Conservation (phyloP, 2,113 vertebrate genomes). For the Cyprinodon brontotheroides region DNA sequence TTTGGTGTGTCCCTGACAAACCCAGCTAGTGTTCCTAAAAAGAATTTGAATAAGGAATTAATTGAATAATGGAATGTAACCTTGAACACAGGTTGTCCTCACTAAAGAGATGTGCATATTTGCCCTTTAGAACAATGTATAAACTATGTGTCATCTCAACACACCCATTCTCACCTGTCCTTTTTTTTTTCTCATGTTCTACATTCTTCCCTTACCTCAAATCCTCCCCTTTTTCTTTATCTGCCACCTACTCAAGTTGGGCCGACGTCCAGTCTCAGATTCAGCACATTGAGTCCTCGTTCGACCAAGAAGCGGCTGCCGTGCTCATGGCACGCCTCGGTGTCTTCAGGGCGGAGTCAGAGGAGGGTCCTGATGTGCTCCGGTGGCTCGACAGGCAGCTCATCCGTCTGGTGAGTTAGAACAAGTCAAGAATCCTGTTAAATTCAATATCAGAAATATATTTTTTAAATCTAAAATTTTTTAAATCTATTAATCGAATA, state of each 20-base stretch:
- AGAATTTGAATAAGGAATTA: not conserved
- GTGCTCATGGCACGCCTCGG: slow-evolving; percentile 96
- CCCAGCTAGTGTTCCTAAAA: not conserved
- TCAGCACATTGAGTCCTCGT: slow-evolving; percentile 93
- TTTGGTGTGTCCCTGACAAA: not conserved
- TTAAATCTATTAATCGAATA: too few species aligned
- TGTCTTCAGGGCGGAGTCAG: slow-evolving; percentile 92
- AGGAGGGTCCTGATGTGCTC: slow-evolving; percentile 94
- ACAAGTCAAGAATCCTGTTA: not conserved
- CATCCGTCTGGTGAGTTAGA: slow-evolving; percentile 89
- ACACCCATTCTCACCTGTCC: slow-evolving; percentile 36
- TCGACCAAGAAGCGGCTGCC: slow-evolving; percentile 94
- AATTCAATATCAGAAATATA: not conserved
- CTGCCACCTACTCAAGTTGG: slow-evolving; percentile 81
- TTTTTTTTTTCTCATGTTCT: not conserved
- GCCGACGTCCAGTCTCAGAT: slow-evolving; percentile 95
- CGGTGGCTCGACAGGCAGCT: slow-evolving; percentile 98
- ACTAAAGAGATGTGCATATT: slow-evolving; percentile 30
- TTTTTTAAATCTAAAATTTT: not conserved
- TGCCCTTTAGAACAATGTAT: not conserved
- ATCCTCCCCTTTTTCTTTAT: not conserved
- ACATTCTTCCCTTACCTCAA: not conserved
- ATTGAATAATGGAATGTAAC: not conserved
- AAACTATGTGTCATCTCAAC: slow-evolving; percentile 29
- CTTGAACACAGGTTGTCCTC: slow-evolving; percentile 17